Base-by-base conservation (phyloP, 1,140 invertebrate genomes). In the Hesperophylax magnus region DNA sequence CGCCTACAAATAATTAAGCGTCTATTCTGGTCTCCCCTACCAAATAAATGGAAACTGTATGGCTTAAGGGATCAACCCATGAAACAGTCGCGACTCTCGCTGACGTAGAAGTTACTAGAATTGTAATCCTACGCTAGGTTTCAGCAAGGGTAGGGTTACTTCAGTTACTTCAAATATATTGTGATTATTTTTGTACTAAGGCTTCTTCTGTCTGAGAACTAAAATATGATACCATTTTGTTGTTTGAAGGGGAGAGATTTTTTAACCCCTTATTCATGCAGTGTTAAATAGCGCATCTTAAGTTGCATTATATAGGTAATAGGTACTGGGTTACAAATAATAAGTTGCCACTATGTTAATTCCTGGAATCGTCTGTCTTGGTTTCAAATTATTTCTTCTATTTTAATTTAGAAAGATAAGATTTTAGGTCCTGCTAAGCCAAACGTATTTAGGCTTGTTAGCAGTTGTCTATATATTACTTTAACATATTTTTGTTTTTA, bases 1-100 rank as follows among this genome's bases (percentile, higher is more conserved):
- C 58, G 18, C 58, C 20, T 24, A 22, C 18, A 61, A 61, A n/a
- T 61, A 22, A 58, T 18, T 9, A 22, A 18, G 58, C 18, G 7
- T 61, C 58, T 61, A 61, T 61, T 61, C 58, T 24, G 18, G 58
- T 61, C 58, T 61, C 58, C 58, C 58, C 58, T 61, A 58, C 20
- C 20, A 20, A 58, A 58, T 47, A 11, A 47, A 47, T 47, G 39
- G 39, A 58, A 58, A 58, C 58, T 20, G 18, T 61, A 7, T 7
- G 58, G 58, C 24, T 61, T 24, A 61, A 61, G 24, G 58, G 58
- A 61, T 61, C 58, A 61, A 0, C 58, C 24, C 0, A 22, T 20
- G 58, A 24, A 22, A 61, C 58, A 61, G 18, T 61, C 18, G 58
- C 58, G 58, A 22, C 8, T 61, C 58, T 61, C 24, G 18, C 58